Evolutionary conservation across 2,888 invertebrate species (phyloP).

Genomic region (Mythimna ferrago): DNA sequence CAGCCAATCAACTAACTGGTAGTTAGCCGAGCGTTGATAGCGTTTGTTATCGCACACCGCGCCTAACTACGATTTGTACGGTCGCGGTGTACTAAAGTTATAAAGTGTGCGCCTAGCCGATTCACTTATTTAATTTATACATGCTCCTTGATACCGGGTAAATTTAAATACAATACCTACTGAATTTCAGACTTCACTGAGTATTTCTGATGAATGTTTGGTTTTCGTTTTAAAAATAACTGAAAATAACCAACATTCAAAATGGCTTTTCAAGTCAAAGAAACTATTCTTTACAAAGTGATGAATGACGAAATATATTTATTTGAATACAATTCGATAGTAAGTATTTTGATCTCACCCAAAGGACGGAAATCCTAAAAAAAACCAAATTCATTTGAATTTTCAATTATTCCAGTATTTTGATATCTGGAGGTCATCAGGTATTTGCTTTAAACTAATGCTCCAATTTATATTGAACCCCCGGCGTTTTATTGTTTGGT

Average conservation of each 20-base stretch:
- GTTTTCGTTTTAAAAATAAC: conserved; percentile 14
- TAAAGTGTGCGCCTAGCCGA: conserved; percentile 53
- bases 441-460: conserved; percentile 73
- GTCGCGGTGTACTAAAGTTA: conserved; percentile 60
- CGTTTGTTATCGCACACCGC: conserved; percentile 76
- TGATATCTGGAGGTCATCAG: conserved; percentile 82
- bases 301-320: conserved; percentile 11
- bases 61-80: conserved; percentile 76
- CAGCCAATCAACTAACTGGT: conserved; percentile 53
- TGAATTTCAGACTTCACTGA: conserved; percentile 44
- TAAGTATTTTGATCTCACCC: not conserved
- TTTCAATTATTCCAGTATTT: conserved; percentile 73
- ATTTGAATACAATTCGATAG: conserved; percentile 10
- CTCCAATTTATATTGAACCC: conserved; percentile 72
- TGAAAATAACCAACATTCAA: conserved; percentile 14
- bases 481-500: conserved; percentile 30
- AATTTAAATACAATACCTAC: conserved; percentile 70
- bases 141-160: conserved; percentile 57
- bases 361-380: conserved; percentile 46
- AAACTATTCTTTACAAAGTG: conserved; percentile 9
- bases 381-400: conserved; percentile 65
- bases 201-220: conserved; percentile 25
- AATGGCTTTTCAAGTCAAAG: conserved; percentile 7
- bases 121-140: conserved; percentile 69
- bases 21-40: conserved; percentile 67